Percentiles rank a stretch among this genome's conserved stretches.
phyloP scores from a whole-genome alignment of 1,140 invertebrate genomes.

The Drosophila repletoides region DNA sequence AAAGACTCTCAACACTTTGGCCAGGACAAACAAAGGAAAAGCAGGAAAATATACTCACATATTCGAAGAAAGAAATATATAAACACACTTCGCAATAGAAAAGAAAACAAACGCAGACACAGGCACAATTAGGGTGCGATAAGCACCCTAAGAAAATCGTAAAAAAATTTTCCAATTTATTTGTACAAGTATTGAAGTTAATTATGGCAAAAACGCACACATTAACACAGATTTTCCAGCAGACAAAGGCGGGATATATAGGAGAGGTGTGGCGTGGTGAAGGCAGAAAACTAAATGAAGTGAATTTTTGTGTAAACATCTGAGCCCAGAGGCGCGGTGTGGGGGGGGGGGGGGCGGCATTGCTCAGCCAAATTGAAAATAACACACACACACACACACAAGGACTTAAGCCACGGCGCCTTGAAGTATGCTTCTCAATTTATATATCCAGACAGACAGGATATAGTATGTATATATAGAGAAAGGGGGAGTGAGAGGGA shows the following conservation, averaged over 20 bases:
- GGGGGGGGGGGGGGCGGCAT: too few relatives aligned
- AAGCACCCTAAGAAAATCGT: conserved; percentile 16
- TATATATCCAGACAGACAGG: background rate
- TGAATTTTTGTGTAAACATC: conserved; percentile 73
- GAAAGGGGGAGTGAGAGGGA: background rate
- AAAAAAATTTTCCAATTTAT: conserved; percentile 41
- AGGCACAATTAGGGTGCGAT: conserved; percentile 18
- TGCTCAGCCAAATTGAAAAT: conserved; percentile 62
- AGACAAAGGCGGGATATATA: background rate
- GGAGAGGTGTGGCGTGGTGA: background rate
- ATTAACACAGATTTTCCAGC: conserved; percentile 62
- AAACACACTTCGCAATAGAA: background rate
- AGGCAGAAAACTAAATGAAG: conserved; percentile 66
- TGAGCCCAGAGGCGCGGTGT: conserved; percentile 41
- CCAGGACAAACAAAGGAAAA: conserved; percentile 4
- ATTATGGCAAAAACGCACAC: conserved; percentile 58
- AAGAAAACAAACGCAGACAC: background rate
- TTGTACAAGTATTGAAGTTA: conserved; percentile 56
- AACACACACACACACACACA: conserved; percentile 31
- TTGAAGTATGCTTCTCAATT: conserved; percentile 13
- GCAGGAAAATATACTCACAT: conserved; percentile 29
- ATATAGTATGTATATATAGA: background rate
- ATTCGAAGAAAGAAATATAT: background rate
- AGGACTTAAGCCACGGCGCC: background rate
- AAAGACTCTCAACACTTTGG: conserved; percentile 52